Base-by-base conservation (phyloP, 1,140 invertebrate species). In the Mizuhopecten yessoensis region DNA sequence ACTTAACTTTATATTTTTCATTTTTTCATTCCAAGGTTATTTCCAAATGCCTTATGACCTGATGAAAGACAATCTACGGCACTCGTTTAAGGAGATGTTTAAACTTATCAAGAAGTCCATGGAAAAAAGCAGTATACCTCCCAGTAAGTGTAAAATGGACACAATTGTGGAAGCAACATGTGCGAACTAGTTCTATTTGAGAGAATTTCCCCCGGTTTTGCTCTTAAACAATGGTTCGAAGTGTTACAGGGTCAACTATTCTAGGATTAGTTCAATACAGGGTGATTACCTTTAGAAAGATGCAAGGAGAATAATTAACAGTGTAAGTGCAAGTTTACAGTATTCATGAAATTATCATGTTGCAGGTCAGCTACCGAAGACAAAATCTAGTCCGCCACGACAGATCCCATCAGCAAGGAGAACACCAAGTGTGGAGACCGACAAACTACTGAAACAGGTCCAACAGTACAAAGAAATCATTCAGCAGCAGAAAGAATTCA, bases 41-140 rank as follows among this genome's bases (percentile, higher is more conserved):
- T 95, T 94, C 86, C 95, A 96, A 91, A 95, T 96, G 95, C 95
- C 95, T 33, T 95, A 94, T 93, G 95, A 95, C 34, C 91, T 95
- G 34, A 91, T 96, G 33, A 89, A 93, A 39, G 93, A 94, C 88
- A 94, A 94, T 34, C 92, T 96, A 36, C 94, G 95, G 39, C 93
- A 94, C 86, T 93, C 88, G 75, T 94, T 96, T 87, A 94, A 94
- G 45, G 94, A 95, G 34, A 94, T 93, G 33, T 96, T 94, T 91
- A 91, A 93, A 23, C 93, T 93, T 57, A 92, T 96, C 17, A 90
- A 90, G 34, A 86, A 92, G 13, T 94, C 90, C 33, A 92, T 94
- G 39, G 93, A 93, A 36, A 87, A 57, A 34, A 90, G 90, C 36
- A 87, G 89, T 57, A 75, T 57, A 34, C 34, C 90, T 34, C 91